These are phyloP conservation scores for Rostratula benghalensis DNA, from an alignment of 2,113 vertebrate genomes.

Conservation along the genomic window DNA sequence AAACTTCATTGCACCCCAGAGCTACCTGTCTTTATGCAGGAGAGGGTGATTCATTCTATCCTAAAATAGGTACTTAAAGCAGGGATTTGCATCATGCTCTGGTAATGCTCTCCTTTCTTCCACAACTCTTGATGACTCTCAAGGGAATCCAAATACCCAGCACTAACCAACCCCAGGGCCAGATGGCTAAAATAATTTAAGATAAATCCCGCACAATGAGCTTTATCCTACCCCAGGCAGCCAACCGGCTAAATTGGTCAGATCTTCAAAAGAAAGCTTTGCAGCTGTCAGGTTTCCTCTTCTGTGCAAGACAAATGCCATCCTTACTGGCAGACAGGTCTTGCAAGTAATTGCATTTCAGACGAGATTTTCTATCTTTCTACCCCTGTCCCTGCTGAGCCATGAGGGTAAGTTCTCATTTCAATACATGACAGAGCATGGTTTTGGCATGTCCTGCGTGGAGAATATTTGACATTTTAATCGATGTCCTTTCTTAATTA, in stretches of 20 bases:
- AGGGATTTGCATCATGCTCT: neutral
- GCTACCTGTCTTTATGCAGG: neutral
- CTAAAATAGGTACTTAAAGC: neutral
- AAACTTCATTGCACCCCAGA: neutral
- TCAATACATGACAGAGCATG: neutral
- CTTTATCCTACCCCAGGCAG: neutral
- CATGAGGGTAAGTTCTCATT: neutral
- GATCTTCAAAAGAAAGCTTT: conserved; percentile 4
- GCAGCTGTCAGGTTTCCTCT: neutral
- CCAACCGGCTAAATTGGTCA: neutral
- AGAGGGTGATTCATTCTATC: conserved; percentile 5
- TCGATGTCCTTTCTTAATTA: conserved; percentile 63
- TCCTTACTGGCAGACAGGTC: neutral
- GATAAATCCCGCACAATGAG: neutral
- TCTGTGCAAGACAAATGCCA: conserved; percentile 15
- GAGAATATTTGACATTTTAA: conserved; percentile 52
- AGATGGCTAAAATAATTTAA: neutral
- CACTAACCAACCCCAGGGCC: neutral
- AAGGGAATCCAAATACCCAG: neutral
- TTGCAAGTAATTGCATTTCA: neutral
- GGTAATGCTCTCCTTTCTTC: neutral
- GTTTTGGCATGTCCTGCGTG: neutral
- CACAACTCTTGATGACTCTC: neutral
- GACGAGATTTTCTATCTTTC: conserved; percentile 1
- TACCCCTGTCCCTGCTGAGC: neutral